These are phyloP conservation scores for Nematolebias whitei DNA, from an alignment of 2,113 vertebrate genomes.

Conservation along the genomic window DNA sequence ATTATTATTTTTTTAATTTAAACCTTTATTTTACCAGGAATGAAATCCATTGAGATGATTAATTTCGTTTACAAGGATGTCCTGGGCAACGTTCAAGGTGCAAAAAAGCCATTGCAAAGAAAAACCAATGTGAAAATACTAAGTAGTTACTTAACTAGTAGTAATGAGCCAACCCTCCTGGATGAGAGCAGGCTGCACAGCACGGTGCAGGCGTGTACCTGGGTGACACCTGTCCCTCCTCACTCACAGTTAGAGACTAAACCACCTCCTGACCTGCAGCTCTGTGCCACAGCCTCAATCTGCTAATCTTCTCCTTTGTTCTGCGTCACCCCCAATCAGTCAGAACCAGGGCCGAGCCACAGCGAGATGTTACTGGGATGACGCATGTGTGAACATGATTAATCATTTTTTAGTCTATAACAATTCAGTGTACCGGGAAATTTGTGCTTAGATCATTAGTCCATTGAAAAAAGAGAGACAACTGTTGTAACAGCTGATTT, in stretches of 20 bases:
- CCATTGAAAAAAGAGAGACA: neutral
- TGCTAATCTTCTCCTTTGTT: conserved; percentile 70
- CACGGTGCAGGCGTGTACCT: conserved; percentile 10
- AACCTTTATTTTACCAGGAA: too few relatives aligned
- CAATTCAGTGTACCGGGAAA: neutral
- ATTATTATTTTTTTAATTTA: too few relatives aligned
- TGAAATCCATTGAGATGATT: too few relatives aligned
- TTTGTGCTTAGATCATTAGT: neutral
- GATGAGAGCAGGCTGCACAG: conserved; percentile 2
- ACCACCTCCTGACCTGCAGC: conserved; percentile 43
- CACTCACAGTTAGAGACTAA: conserved; percentile 57
- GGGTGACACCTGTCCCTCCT: conserved; percentile 44
- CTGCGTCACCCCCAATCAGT: conserved; percentile 65
- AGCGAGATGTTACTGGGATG: conserved; percentile 34
- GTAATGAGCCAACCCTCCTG: too few relatives aligned
- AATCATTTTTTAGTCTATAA: conserved; percentile 9
- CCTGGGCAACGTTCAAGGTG: too few relatives aligned
- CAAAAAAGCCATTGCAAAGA: too few relatives aligned
- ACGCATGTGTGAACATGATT: conserved; percentile 7
- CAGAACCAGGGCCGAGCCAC: conserved; percentile 14
- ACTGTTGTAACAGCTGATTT: too few relatives aligned
- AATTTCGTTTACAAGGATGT: too few relatives aligned
- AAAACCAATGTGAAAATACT: too few relatives aligned
- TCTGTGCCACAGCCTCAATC: too few relatives aligned
- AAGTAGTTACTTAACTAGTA: too few relatives aligned